Conservation (phyloP, 1,140 invertebrate species). For the Scylla paramamosain region DNA sequence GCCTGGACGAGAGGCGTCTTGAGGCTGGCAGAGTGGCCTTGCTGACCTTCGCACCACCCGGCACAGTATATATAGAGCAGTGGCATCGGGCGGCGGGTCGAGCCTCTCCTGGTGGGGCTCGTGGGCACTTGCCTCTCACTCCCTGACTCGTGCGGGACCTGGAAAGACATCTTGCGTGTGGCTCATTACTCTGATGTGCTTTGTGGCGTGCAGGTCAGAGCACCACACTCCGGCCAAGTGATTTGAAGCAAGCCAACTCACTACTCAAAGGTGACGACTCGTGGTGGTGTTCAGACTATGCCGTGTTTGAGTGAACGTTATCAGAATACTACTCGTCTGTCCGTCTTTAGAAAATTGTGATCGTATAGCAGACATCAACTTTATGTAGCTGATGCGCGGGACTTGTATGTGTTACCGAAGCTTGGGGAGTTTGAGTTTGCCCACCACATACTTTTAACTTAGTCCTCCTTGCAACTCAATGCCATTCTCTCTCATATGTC, state of each 20-base stretch:
- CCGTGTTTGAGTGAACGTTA: not conserved
- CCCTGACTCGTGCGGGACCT: not conserved
- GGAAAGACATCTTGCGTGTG: no score
- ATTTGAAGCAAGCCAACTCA: no score
- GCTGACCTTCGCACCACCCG: not conserved
- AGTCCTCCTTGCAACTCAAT: not conserved
- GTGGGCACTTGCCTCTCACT: not conserved
- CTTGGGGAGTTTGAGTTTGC: no score
- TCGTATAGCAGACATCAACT: not conserved
- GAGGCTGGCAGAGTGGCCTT: not conserved
- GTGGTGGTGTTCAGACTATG: no score
- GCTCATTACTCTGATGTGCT: no score
- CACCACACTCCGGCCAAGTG: no score
- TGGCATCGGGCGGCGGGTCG: not conserved
- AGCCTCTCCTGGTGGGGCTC: not conserved
- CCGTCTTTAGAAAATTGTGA: not conserved
- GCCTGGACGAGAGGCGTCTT: not conserved
- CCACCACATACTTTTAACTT: no score
- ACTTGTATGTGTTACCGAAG: no score
- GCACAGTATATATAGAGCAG: not conserved
- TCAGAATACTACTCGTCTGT: not conserved
- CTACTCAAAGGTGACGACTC: no score
- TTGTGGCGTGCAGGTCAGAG: no score
- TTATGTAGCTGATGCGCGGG: no score
- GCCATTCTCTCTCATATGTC: not conserved